These are phyloP conservation scores for Bos indicus DNA, from an alignment of 2,113 vertebrate genomes.

Conservation along the genomic window DNA sequence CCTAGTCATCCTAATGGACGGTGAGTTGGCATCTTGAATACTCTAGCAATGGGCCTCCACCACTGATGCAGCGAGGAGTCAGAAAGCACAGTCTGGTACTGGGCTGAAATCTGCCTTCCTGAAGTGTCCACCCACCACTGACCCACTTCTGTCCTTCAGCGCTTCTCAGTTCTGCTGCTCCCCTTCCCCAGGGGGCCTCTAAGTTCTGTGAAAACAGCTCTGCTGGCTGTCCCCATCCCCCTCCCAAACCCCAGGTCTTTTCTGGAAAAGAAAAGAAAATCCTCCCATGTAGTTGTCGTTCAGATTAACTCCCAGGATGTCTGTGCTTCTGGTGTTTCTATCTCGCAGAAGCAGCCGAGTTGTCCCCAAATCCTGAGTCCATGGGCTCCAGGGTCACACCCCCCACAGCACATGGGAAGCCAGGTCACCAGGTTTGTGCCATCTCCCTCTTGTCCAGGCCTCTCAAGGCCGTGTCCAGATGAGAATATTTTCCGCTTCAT, in stretches of 20 bases:
- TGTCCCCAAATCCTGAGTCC: not conserved
- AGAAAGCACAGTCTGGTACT: accelerated
- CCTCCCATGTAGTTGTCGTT: not conserved
- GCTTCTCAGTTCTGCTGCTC: not conserved
- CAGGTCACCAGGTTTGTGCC: not conserved
- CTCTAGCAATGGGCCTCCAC: not conserved
- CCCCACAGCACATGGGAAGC: not conserved
- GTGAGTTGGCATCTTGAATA: not conserved
- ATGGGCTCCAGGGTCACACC: not conserved
- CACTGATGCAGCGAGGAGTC: accelerated
- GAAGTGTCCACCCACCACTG: not conserved
- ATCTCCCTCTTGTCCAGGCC: not conserved
- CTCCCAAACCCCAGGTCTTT: not conserved
- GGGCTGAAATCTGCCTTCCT: not conserved
- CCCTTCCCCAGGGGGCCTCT: not conserved
- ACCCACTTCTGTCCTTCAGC: not conserved
- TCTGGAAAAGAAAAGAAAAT: not conserved
- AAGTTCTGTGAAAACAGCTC: not conserved
- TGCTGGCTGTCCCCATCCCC: not conserved
- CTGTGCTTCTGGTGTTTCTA: not conserved
- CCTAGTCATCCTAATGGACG: not conserved
- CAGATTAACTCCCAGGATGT: not conserved
- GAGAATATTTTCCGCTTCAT: not conserved
- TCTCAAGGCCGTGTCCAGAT: not conserved
- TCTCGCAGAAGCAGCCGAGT: not conserved